Evolutionary conservation across 2,797 vertebrate species (phyloP), one percentile per base, ranked within the genome.

Genomic region (Gobionotothen gibberifrons): DNA sequence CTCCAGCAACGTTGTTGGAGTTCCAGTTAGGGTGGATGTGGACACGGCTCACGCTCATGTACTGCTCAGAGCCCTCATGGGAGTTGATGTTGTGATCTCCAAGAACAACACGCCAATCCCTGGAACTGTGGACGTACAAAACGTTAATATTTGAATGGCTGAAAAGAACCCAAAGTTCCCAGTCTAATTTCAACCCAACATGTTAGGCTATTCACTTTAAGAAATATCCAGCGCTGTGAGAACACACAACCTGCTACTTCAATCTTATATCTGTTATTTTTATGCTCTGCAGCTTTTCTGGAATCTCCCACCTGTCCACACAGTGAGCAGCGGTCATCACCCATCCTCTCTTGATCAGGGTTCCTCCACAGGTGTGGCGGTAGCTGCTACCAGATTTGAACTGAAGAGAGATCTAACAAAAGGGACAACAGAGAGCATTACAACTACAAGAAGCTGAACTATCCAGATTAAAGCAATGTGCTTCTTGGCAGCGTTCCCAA

Each of bases 321-420:
- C 97, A 98, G 85, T 97, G 97, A 85, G 97, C 97, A 0, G 97
- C 97, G 0, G 96, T 97, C 96, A 97, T 83, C 62, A 97, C 97
- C 95, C 97, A 96, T 87, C 94, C 91, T 62, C 6, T 87, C 52
- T 0, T 90, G 90, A 97, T 83, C 89, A 98, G 94, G 73, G 94
- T 93, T 55, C 97, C 97, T 15, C 97, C 96, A 21, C 97, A 98
- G 21, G 94, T 97, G 87, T 97, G 97, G 78, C 93, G 19, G 94
- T 88, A 97, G 22, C 2, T 46, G 63, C 87, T 62, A 0, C 86
- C 52, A 1, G 93, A 95, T 66, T 16, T 59, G 76, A 92, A 97
- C 90, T 97, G 97, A 26, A 97, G 96, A 55, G 97, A 97, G 84
- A 97, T 94, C 97, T 98, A 77, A 70, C 15, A 42, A 32, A 66